Base-by-base conservation (phyloP, 2,113 vertebrate genomes). In the Apistogramma diplotaenia region DNA sequence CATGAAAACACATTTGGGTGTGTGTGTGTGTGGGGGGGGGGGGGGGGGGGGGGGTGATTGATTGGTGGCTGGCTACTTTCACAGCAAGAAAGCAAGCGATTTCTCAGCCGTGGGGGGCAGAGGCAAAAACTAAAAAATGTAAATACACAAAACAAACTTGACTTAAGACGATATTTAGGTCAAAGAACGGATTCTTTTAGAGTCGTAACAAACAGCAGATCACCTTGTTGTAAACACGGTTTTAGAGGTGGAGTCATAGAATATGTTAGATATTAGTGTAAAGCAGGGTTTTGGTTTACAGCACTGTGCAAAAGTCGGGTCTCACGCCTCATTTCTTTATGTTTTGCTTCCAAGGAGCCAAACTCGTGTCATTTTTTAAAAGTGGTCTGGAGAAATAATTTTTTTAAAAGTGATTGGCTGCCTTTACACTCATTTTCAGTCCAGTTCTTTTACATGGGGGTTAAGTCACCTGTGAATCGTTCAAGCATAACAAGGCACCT, bases 31-130 rank as follows among this genome's bases (percentile, higher is more conserved):
- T 9, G 35, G 10, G 10, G 37, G 37, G 8, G 37, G 12, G 59
- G 5, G 2, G 15, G 15, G 81, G 62, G 54, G 55, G 62, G 78
- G 72, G 79, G 79, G 49, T 13, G 81, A 88, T 59, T 88, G 84
- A 90, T 60, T 80, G 85, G 71, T 81, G 87, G 89, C 76, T 75
- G 85, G 74, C 81, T 91, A 86, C 89, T 85, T 93, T 89, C 89
- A 90, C 73, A 81, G 80, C 57, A 40, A 51, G 15, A 33, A 85
- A 84, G 85, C 84, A 84, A 70, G 75, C 62, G 77, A 88, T 86
- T 87, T 89, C 55, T 85, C 23, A 6, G 58, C 78, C 83, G 60
- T 10, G 25, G 79, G 62, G 62, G 46, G 57, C 43, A 76, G 23
- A 74, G 76, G 73, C 62, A 43, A 31, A 35, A 9, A 33, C 5